Evolutionary conservation across 2,113 vertebrate species (phyloP).

Genomic region (Nesogale talazaci): DNA sequence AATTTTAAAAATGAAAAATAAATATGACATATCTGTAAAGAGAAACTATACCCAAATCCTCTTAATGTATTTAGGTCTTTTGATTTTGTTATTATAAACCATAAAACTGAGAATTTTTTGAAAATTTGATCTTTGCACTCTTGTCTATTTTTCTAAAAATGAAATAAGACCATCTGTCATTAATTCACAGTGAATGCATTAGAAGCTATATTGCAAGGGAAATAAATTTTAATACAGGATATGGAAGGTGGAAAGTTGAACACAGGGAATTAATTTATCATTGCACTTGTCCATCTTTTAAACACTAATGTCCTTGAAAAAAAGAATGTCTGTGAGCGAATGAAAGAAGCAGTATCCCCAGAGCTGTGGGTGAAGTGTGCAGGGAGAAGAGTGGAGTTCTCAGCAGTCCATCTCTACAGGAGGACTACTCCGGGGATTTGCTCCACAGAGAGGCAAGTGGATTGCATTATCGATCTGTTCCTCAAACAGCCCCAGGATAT

Average conservation of each 20-base stretch:
- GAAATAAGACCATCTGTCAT: neutral
- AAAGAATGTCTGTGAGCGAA: neutral
- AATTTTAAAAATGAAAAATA: too few relatives aligned
- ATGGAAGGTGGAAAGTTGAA: neutral
- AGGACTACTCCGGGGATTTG: rapidly evolving
- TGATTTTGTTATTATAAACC: neutral
- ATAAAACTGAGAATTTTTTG: neutral
- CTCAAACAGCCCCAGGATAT: neutral
- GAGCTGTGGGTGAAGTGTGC: neutral
- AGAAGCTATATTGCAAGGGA: neutral
- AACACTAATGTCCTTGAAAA: neutral
- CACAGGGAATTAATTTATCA: neutral
- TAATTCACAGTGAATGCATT: neutral
- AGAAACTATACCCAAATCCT: too few relatives aligned
- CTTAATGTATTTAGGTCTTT: neutral
- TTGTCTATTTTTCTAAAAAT: neutral
- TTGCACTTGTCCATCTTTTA: neutral
- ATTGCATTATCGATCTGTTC: neutral
- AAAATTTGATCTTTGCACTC: neutral
- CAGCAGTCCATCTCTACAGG: neutral
- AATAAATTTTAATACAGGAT: neutral
- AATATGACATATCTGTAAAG: too few relatives aligned
- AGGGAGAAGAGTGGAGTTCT: neutral
- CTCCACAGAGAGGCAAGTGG: neutral
- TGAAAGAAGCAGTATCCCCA: neutral